Conservation (phyloP, 2,797 vertebrate genomes). For the Trachurus trachurus region DNA sequence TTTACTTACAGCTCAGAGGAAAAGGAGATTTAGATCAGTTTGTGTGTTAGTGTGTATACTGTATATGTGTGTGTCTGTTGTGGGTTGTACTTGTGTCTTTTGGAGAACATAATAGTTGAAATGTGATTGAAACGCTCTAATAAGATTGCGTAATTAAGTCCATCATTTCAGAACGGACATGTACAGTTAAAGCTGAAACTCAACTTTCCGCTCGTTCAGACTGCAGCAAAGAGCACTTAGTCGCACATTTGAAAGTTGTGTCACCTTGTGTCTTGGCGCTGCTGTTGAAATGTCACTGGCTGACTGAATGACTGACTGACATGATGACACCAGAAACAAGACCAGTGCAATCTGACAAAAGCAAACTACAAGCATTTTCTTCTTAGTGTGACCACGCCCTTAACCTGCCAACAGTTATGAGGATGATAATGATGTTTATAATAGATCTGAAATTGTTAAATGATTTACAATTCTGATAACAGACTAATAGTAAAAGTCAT, state of each 20-base stretch:
- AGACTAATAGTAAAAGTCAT: not conserved
- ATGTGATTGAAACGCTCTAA: conserved; percentile 63
- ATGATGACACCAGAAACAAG: not conserved
- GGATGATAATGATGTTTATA: not conserved
- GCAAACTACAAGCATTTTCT: conserved; percentile 3
- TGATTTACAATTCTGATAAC: not conserved
- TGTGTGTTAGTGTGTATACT: conserved; percentile 38
- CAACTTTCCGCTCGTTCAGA: conserved; percentile 9
- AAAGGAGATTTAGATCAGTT: conserved; percentile 60
- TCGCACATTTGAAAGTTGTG: conserved; percentile 9
- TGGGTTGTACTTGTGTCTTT: conserved; percentile 32
- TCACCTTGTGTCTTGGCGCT: not conserved
- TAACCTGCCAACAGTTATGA: not conserved
- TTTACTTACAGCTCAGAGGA: conserved; percentile 56
- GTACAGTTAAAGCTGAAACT: not conserved
- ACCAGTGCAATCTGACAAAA: not conserved
- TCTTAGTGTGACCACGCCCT: conserved; percentile 8
- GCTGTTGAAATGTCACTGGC: conserved; percentile 10
- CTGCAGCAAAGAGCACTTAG: conserved; percentile 18
- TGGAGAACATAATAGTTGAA: conserved; percentile 50
- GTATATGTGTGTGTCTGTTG: conserved; percentile 32
- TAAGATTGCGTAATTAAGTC: conserved; percentile 48
- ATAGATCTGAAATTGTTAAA: not conserved
- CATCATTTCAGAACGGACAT: conserved; percentile 11
- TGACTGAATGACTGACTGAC: conserved; percentile 2